Evolutionary conservation across 2,888 invertebrate species (phyloP).

Genomic region (Cataglyphis livida): DNA sequence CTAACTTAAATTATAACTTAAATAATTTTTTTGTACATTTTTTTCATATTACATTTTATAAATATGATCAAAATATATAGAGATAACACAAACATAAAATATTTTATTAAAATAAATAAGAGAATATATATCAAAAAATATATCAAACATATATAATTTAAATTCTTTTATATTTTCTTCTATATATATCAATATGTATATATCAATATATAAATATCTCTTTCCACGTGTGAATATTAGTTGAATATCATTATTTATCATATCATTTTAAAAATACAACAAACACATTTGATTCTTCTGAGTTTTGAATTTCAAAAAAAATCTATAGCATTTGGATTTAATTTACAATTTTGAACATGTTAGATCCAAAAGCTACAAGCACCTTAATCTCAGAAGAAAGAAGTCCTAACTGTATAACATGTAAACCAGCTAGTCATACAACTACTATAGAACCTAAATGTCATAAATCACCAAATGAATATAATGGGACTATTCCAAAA

Average conservation of each 20-base stretch:
- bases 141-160: neutral
- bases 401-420: constrained; percentile 76
- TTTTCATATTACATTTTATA: neutral
- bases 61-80: neutral
- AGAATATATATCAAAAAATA: neutral
- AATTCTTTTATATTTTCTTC: neutral
- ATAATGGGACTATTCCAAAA: constrained; percentile 63
- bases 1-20: neutral
- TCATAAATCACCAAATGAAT: constrained; percentile 73
- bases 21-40: too few species aligned
- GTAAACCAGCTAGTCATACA: constrained; percentile 81
- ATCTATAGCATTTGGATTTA: neutral
- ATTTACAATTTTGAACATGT: neutral
- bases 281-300: neutral
- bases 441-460: constrained; percentile 76
- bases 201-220: neutral
- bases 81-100: neutral
- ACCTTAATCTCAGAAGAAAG: constrained; percentile 61
- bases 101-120: neutral
- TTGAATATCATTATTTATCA: neutral
- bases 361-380: constrained; percentile 57
- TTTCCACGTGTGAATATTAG: neutral
- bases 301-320: neutral
- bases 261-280: neutral
- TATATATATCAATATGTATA: neutral